Evolutionary conservation across 2,888 invertebrate species (phyloP), one percentile per base, ranked within the genome.

Genomic region (Yponomeuta cagnagella): DNA sequence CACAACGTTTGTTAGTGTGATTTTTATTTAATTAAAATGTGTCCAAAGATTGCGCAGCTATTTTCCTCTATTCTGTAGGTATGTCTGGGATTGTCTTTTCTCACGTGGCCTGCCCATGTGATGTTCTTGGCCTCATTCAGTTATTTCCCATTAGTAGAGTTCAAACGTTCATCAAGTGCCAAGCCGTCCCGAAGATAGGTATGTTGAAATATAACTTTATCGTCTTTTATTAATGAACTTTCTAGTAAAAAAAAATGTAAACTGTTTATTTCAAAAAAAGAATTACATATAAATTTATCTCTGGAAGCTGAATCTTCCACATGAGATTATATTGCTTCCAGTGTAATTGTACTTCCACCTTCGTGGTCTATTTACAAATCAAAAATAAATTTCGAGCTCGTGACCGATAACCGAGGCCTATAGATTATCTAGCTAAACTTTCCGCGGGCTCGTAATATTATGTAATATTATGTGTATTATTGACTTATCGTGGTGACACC

Each of bases 371-470:
- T 58, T 58, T 58, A 58, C 52, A 58, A 58, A 58, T 58, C 52
- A 1, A 58, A 58, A 58, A 58, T 2, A 58, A 12, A 58, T 58
- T 58, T 58, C 15, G 15, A 58, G 52, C 15, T 15, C 52, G 52
- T 5, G 15, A 58, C 52, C 52, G 52, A 58, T 58, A 58, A 15
- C 15, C 52, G 15, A 15, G 52, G 4, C 52, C 52, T 2, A 58
- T 15, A 58, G 15, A 58, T 58, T 58, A 58, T 58, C 71, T 72
- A 73, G 73, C 72, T 70, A 76, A 77, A 77, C 74, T 77, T 76
- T 75, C 75, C 75, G 72, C 73, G 65, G 68, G 15, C 33, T 71
- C 73, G 73, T n/a, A n/a, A n/a, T n/a, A n/a, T n/a, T n/a, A n/a
- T n/a, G n/a, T n/a, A n/a, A n/a, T n/a, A n/a, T n/a, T n/a, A n/a